Evolutionary conservation across 1,140 invertebrate genomes (phyloP).

Genomic region (Diorhabda sublineata): DNA sequence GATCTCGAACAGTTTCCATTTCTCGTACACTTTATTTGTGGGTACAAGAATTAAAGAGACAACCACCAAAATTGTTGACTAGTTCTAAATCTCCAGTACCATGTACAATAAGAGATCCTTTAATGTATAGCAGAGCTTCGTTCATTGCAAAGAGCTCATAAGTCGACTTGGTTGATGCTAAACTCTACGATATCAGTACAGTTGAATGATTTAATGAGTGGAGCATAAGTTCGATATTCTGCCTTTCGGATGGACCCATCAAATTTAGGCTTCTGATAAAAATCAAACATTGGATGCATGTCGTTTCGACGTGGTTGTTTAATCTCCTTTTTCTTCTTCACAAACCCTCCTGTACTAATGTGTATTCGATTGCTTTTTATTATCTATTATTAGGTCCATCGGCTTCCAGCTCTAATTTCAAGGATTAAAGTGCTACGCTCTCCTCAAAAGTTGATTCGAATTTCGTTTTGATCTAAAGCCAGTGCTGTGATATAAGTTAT

Average conservation of each 20-base stretch:
- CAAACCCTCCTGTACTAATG: too few relatives aligned
- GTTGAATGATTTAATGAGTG: slow-evolving; percentile 19
- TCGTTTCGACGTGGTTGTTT: too few relatives aligned
- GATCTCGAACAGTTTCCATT: too few relatives aligned
- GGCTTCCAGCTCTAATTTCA: too few relatives aligned
- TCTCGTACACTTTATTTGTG: too few relatives aligned
- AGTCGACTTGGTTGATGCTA: slow-evolving; percentile 17
- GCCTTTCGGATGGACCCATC: slow-evolving; percentile 18
- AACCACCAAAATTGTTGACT: too few relatives aligned
- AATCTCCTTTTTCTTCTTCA: too few relatives aligned
- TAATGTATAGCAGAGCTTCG: slow-evolving; percentile 12
- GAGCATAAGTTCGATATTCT: slow-evolving; percentile 14
- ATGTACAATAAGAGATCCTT: slow-evolving; percentile 7
- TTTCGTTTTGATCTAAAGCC: slow-evolving; percentile 25
- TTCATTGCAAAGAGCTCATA: slow-evolving; percentile 5
- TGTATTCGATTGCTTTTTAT: too few relatives aligned
- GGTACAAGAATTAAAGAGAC: too few relatives aligned
- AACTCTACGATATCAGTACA: slow-evolving; percentile 19
- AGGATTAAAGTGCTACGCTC: not conserved
- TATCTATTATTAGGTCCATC: too few relatives aligned
- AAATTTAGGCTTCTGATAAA: slow-evolving; percentile 6
- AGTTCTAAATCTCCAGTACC: not conserved
- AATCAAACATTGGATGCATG: slow-evolving; percentile 17
- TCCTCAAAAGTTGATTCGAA: slow-evolving; percentile 21
- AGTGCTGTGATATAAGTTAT: slow-evolving; percentile 26